Evolutionary conservation across 2,888 invertebrate species (phyloP).

Genomic region (Dione juno): DNA sequence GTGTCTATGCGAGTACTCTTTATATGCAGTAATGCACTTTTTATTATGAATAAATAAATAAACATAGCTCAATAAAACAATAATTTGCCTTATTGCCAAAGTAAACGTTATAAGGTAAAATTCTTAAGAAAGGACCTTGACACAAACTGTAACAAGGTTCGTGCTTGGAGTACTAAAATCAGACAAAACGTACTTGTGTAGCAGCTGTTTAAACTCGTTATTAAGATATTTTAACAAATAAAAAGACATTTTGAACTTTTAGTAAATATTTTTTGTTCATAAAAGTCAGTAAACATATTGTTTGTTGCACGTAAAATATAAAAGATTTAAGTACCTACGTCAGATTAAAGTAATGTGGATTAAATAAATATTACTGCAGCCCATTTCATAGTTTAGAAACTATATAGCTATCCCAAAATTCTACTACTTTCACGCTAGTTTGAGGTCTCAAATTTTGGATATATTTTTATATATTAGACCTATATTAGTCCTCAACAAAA

Average conservation of each 20-base stretch:
- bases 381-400: no score
- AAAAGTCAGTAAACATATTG: no score
- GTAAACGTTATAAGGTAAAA: slow-evolving; percentile 8
- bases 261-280: no score
- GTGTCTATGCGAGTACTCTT: no score
- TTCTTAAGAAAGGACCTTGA: slow-evolving; percentile 20
- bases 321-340: not conserved
- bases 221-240: not conserved
- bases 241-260: no score
- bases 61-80: not conserved
- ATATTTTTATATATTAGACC: no score
- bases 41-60: no score
- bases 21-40: no score
- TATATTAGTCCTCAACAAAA: no score
- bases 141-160: slow-evolving; percentile 24
- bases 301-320: not conserved
- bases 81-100: not conserved
- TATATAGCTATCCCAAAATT: no score
- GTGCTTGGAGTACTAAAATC: slow-evolving; percentile 24
- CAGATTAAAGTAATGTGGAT: not conserved
- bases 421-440: no score
- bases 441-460: no score
- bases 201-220: not conserved
- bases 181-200: slow-evolving; percentile 1
- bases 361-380: not conserved